Evolutionary conservation across 2,888 invertebrate genomes (phyloP).

Genomic region (Lathronympha strigana): DNA sequence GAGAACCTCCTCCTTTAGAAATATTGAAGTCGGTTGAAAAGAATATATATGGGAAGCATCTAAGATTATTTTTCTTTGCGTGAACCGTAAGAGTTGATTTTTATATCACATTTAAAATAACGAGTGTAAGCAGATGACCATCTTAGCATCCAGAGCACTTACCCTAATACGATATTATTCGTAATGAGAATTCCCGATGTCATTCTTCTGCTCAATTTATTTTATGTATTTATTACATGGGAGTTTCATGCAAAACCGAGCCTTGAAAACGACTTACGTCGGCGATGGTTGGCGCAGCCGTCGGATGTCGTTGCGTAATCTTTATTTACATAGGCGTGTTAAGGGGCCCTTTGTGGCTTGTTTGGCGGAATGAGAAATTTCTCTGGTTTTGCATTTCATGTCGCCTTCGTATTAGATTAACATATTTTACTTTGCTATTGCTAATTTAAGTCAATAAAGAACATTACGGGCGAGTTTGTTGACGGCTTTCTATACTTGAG

Average conservation of each 20-base stretch:
- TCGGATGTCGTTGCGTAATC: conserved; percentile 37
- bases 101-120: background rate
- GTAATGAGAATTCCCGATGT: conserved; percentile 1
- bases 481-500: conserved; percentile 3
- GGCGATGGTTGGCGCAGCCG: conserved; percentile 30
- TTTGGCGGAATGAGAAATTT: conserved; percentile 41
- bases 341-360: conserved; percentile 41
- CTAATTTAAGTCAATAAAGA: conserved; percentile 36
- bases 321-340: conserved; percentile 41
- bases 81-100: background rate
- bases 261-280: conserved; percentile 31
- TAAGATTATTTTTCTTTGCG: too few species aligned
- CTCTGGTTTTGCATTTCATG: conserved; percentile 41
- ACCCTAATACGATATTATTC: conserved; percentile 23
- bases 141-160: background rate
- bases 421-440: conserved; percentile 37
- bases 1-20: too few species aligned
- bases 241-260: conserved; percentile 35
- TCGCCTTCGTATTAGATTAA: conserved; percentile 41
- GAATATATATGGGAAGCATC: too few species aligned
- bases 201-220: conserved; percentile 33
- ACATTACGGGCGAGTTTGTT: conserved; percentile 11
- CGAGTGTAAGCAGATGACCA: background rate
- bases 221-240: conserved; percentile 34
- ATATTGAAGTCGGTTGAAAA: too few species aligned